A percentile compares a stretch with the other conserved stretches of the same genome.
phyloP scores from a whole-genome alignment of 2,888 invertebrate genomes.

The Agrochola macilenta region DNA sequence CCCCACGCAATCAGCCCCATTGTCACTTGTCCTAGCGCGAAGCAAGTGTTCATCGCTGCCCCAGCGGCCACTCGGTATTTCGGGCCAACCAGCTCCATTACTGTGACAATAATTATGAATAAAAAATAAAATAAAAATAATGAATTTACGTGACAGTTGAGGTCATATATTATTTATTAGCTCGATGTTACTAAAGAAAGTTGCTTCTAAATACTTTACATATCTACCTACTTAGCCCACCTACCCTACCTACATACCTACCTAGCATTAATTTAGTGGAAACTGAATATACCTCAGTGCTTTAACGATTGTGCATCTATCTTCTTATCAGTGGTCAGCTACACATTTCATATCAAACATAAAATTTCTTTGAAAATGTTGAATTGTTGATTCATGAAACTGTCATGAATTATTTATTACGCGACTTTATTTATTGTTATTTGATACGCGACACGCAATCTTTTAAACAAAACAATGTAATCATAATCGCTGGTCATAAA shows the following conservation, averaged over 20 bases:
- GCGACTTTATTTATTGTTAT: too few relatives aligned
- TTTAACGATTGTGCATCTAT: not conserved
- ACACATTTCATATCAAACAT: not conserved
- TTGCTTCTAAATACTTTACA: not conserved
- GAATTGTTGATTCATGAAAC: not conserved
- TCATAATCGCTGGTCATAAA: constrained; percentile 6
- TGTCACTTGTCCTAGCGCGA: constrained; percentile 92
- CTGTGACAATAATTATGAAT: constrained; percentile 77
- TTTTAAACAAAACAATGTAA: constrained; percentile 19
- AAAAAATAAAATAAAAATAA: not conserved
- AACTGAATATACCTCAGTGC: not conserved
- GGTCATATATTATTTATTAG: too few relatives aligned
- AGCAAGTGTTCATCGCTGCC: constrained; percentile 92
- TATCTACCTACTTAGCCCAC: too few relatives aligned
- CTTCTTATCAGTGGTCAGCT: not conserved
- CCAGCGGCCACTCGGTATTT: constrained; percentile 93
- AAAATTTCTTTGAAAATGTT: not conserved
- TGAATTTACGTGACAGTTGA: too few relatives aligned
- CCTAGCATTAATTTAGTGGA: not conserved
- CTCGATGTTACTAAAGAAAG: not conserved
- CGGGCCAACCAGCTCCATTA: constrained; percentile 94
- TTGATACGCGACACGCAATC: constrained; percentile 1
- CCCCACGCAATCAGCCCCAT: constrained; percentile 93
- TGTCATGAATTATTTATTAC: not conserved
- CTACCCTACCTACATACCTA: too few relatives aligned